A percentile compares a stretch with the other conserved stretches of the same genome.
Conservation (phyloP, 2,888 invertebrate species). For the Cerastis leucographa region DNA sequence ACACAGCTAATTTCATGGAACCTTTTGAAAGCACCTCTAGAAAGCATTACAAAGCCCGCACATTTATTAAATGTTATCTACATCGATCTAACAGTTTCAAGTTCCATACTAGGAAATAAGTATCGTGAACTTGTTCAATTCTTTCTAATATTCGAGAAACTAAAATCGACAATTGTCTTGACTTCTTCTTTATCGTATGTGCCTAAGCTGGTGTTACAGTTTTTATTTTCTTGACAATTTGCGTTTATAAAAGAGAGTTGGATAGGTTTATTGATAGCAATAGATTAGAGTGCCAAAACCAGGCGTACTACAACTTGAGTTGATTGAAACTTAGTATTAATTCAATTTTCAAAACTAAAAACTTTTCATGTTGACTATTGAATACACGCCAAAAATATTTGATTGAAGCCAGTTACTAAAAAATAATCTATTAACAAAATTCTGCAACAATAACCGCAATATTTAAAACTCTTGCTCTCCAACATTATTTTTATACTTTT, state of each 20-base stretch:
- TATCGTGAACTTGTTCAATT: background rate
- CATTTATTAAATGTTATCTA: background rate
- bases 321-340: background rate
- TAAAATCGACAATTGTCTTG: background rate
- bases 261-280: background rate
- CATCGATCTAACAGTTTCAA: constrained; percentile 10
- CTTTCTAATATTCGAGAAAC: background rate
- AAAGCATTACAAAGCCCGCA: background rate
- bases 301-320: background rate
- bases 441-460: constrained; percentile 35
- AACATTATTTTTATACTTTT: background rate
- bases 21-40: constrained; percentile 1
- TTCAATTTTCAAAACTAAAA: background rate
- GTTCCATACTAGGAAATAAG: background rate
- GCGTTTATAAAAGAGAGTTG: background rate
- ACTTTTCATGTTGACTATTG: background rate
- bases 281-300: background rate
- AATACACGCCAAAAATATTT: background rate
- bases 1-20: background rate
- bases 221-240: background rate
- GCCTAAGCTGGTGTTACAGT: too few relatives aligned
- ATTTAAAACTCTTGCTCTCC: constrained; percentile 21
- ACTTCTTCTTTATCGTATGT: too few relatives aligned
- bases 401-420: background rate
- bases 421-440: background rate